phyloP scores from a whole-genome alignment of 2,113 vertebrate genomes.

The Equus quagga region DNA sequence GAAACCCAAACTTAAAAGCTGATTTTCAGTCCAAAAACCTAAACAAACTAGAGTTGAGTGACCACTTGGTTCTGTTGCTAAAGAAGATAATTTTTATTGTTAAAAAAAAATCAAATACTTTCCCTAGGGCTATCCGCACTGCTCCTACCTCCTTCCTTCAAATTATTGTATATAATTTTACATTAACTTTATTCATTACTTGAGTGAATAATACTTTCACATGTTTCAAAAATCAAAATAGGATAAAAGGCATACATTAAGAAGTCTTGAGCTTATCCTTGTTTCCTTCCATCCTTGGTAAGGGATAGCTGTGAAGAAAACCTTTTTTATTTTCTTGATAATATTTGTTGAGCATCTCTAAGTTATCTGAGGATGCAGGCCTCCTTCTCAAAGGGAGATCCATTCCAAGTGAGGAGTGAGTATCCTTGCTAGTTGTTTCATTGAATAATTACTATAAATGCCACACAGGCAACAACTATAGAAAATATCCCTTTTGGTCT shows the following conservation, averaged over 20 bases:
- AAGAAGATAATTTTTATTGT: background rate
- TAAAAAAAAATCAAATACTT: background rate
- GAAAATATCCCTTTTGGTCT: background rate
- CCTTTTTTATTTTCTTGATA: background rate
- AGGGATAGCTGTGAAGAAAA: background rate
- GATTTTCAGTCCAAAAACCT: background rate
- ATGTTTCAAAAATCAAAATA: constrained; percentile 31
- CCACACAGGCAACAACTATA: background rate
- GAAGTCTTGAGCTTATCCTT: background rate
- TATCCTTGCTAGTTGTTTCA: background rate
- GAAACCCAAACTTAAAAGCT: constrained; percentile 46
- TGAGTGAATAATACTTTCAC: background rate
- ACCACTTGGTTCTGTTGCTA: background rate
- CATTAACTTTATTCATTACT: background rate
- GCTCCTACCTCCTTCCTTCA: background rate
- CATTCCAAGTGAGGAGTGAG: background rate
- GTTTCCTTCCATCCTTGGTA: background rate
- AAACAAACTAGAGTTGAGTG: constrained; percentile 16
- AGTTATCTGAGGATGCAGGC: background rate
- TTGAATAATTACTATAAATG: background rate
- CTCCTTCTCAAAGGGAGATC: background rate
- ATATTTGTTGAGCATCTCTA: background rate
- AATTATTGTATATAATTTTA: background rate
- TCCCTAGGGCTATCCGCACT: background rate
- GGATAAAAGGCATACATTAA: background rate